Evolutionary conservation across 2,888 invertebrate species (phyloP), one percentile per base, ranked within the genome.

Genomic region (Holacanthella duospinosa): DNA sequence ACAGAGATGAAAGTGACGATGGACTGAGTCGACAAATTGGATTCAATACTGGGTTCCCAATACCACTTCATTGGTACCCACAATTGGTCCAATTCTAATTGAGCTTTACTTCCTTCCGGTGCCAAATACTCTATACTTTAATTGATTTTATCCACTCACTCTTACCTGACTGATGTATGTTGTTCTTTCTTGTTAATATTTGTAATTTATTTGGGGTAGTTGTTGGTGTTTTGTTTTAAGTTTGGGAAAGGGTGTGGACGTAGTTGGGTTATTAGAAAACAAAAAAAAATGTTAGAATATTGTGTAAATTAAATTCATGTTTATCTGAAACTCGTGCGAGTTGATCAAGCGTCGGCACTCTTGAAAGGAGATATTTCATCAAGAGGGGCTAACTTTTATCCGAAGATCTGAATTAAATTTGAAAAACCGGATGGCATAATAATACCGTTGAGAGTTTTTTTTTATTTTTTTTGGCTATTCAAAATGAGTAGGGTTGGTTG

Each of bases 401-500:
- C 36, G 6, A 36, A 48, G 48, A 48, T 48, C 48, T 48, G 48
- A 48, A 48, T 48, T 48, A 48, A 48, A 48, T 48, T 48, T 48
- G n/a, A 48, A 48, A 36, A 48, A 48, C 16, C 48, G 48, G 48
- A 48, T 48, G 48, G 48, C n/a, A 21, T 48, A 9, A 48, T 48
- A 48, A 48, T 48, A 48, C 48, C 48, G 48, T 48, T 48, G 48
- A 48, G 48, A 48, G 48, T 48, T 48, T 48, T 21, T 16, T 48
- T 48, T 21, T 48, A 48, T 16, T 36, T 6, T 9, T n/a, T 16
- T 16, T 16, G 36, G 16, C 36, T 36, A 16, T 36, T 16, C 9
- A 36, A 36, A 36, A 36, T 36, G 16, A 48, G 4, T 48, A 48
- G 19, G 4, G 48, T n/a, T 9, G 48, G 21, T 12, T 36, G 36